Percentiles rank a stretch among this genome's conserved stretches.
Evolutionary conservation across 2,888 invertebrate species (phyloP).

Genomic region (Dimorphilus gyrociliatus): DNA sequence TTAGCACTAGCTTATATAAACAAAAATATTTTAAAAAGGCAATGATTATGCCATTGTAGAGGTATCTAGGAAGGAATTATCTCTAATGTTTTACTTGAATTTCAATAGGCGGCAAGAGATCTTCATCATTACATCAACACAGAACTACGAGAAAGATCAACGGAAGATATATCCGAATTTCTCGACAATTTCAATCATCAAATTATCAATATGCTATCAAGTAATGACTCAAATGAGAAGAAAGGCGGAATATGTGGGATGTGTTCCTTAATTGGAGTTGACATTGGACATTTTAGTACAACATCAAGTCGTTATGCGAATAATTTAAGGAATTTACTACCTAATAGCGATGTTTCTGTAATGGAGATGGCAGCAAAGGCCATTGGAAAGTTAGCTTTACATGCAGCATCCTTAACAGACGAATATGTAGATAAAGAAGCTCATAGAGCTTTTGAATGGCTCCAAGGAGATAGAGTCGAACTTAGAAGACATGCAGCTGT

Average conservation of each 20-base stretch:
- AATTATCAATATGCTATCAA: conserved; percentile 87
- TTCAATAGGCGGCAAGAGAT: conserved; percentile 57
- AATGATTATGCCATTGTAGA: no score
- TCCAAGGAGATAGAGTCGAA: conserved; percentile 69
- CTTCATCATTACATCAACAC: conserved; percentile 73
- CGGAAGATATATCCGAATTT: conserved; percentile 73
- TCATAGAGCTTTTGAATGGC: conserved; percentile 74
- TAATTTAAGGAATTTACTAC: conserved; percentile 70
- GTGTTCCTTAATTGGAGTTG: conserved; percentile 60
- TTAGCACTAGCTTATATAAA: conserved; percentile 4
- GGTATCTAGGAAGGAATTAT: conserved; percentile 1
- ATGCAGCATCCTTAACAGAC: conserved; percentile 68
- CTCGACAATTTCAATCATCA: conserved; percentile 88
- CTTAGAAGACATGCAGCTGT: conserved; percentile 81
- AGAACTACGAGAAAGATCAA: conserved; percentile 47
- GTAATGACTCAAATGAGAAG: conserved; percentile 76
- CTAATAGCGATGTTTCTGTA: conserved; percentile 74
- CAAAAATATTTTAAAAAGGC: not conserved
- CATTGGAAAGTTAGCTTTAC: conserved; percentile 71
- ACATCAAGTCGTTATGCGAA: conserved; percentile 80
- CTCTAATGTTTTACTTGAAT: not conserved
- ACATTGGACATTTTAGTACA: conserved; percentile 75
- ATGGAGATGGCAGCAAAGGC: conserved; percentile 93
- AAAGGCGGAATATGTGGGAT: conserved; percentile 63
- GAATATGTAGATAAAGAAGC: conserved; percentile 97